Evolutionary conservation across 2,113 vertebrate species (phyloP).

Genomic region (Nycticebus coucang): DNA sequence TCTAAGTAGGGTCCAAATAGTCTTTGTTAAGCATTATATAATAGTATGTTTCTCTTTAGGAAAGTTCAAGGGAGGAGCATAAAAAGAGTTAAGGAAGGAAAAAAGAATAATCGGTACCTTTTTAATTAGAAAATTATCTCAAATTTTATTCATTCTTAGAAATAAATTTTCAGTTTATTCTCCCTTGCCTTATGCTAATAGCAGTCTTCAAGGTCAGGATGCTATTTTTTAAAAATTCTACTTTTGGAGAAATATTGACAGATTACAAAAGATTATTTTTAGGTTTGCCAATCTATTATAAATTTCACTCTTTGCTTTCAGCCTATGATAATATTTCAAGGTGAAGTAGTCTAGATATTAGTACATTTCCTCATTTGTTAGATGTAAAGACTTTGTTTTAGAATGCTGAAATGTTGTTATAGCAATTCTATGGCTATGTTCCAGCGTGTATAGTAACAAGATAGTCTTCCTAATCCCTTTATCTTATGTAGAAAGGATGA

Average conservation of each 20-base stretch:
- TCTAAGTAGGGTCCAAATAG: neutral
- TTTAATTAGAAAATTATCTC: slow-evolving; percentile 45
- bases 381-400: slow-evolving; percentile 26
- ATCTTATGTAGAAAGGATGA: slow-evolving; percentile 56
- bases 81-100: neutral
- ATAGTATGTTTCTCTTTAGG: neutral
- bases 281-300: slow-evolving; percentile 22
- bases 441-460: slow-evolving; percentile 47
- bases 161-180: neutral
- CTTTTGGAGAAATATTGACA: slow-evolving; percentile 30
- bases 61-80: neutral
- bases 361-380: slow-evolving; percentile 37
- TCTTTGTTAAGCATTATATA: neutral
- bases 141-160: slow-evolving; percentile 29
- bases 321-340: slow-evolving; percentile 19
- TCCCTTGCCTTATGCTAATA: neutral
- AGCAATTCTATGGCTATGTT: slow-evolving; percentile 18
- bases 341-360: slow-evolving; percentile 18
- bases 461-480: slow-evolving; percentile 64
- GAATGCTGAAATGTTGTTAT: slow-evolving; percentile 16
- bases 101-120: neutral
- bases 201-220: neutral
- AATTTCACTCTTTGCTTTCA: slow-evolving; percentile 27
- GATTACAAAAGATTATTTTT: slow-evolving; percentile 38
- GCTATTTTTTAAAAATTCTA: slow-evolving; percentile 47